A percentile compares a stretch with the other conserved stretches of the same genome.
These are phyloP conservation scores for Brachyopa scutellaris DNA, from an alignment of 2,888 invertebrate species.

Conservation along the genomic window DNA sequence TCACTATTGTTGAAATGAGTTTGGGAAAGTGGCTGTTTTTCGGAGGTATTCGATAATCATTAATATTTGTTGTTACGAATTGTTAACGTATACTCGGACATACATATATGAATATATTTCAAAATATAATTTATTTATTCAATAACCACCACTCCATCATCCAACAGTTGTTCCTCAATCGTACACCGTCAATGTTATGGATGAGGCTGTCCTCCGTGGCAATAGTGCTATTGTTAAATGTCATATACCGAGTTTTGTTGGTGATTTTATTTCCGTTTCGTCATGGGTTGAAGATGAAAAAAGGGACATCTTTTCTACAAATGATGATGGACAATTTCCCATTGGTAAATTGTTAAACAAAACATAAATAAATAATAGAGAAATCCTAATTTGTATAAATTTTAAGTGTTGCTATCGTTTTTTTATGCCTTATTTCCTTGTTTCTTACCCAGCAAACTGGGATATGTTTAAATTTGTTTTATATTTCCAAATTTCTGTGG, in stretches of 20 bases:
- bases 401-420: slow-evolving; percentile 58
- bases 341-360: slow-evolving; percentile 74
- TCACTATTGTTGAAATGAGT: too few species aligned
- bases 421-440: slow-evolving; percentile 61
- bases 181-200: slow-evolving; percentile 95
- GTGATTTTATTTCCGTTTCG: slow-evolving; percentile 92
- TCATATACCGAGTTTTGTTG: slow-evolving; percentile 96
- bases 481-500: slow-evolving; percentile 30
- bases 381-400: slow-evolving; percentile 76
- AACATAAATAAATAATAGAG: neutral
- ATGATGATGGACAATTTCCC: slow-evolving; percentile 74
- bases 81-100: too few species aligned
- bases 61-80: too few species aligned
- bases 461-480: too few species aligned
- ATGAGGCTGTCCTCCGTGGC: slow-evolving; percentile 94
- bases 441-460: too few species aligned
- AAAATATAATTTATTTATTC: too few species aligned
- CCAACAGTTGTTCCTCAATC: slow-evolving; percentile 93
- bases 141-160: too few species aligned
- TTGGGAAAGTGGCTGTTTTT: too few species aligned
- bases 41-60: too few species aligned
- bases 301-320: slow-evolving; percentile 83
- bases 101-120: too few species aligned
- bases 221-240: slow-evolving; percentile 96
- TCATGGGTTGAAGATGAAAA: slow-evolving; percentile 93